A percentile compares a stretch with the other conserved stretches of the same genome.
phyloP scores from a whole-genome alignment of 2,113 vertebrate species.

The Tachycineta bicolor region DNA sequence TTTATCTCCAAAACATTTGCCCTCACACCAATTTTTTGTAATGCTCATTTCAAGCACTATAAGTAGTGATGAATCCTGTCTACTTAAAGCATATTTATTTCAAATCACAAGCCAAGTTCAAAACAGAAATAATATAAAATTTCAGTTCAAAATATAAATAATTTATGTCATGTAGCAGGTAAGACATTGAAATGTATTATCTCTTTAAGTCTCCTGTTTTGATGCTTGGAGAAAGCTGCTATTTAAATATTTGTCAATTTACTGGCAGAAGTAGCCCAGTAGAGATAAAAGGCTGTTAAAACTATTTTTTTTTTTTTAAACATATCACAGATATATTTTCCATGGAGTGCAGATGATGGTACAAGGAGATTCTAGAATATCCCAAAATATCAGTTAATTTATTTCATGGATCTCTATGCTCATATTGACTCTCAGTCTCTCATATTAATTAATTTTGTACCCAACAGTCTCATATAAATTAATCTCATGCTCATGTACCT shows the following conservation, averaged over 20 bases:
- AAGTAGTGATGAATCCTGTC: neutral
- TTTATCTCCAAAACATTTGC: neutral
- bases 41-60: neutral
- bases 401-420: neutral
- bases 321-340: neutral
- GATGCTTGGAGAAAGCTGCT: neutral
- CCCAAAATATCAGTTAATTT: neutral
- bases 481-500: neutral
- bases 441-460: conserved; percentile 26
- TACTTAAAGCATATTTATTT: neutral
- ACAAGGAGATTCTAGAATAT: neutral
- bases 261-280: neutral
- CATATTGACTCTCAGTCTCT: neutral
- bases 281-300: neutral
- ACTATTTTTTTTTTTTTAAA: neutral
- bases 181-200: neutral
- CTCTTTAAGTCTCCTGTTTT: neutral
- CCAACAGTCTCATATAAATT: neutral
- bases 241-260: neutral
- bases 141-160: neutral
- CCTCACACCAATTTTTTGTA: neutral
- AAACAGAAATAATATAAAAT: neutral
- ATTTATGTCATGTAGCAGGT: neutral
- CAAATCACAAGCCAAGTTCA: neutral
- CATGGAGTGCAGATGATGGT: neutral